Percentiles rank a stretch among this genome's conserved stretches.
Evolutionary conservation across 2,797 vertebrate species (phyloP).

Genomic region (Pangasius sanitwongsei): DNA sequence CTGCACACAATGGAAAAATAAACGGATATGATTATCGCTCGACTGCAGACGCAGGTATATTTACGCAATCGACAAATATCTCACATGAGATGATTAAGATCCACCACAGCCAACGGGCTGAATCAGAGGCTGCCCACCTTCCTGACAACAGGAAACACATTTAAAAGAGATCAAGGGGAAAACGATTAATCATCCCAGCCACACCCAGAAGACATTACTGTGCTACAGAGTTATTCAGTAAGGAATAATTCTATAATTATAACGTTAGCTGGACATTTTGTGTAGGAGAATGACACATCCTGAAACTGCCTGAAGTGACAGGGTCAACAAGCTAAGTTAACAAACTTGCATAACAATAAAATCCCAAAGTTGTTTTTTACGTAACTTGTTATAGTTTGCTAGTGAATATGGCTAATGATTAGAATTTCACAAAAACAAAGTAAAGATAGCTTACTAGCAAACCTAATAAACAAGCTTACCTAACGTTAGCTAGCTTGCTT

Average conservation of each 20-base stretch:
- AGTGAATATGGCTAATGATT: not conserved
- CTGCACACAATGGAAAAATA: conserved; percentile 31
- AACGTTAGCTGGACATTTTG: not conserved
- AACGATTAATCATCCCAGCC: conserved; percentile 17
- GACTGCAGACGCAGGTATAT: conserved; percentile 24
- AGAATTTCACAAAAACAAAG: not conserved
- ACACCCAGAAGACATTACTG: not conserved
- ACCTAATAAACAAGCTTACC: not conserved
- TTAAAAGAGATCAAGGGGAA: conserved; percentile 42
- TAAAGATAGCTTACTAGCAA: not conserved
- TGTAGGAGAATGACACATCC: not conserved
- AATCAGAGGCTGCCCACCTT: conserved; percentile 39
- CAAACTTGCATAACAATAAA: not conserved
- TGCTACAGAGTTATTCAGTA: not conserved
- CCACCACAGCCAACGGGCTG: not conserved
- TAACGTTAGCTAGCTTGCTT: not conserved
- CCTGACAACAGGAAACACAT: conserved; percentile 49
- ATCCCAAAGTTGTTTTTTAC: not conserved
- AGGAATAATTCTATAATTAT: not conserved
- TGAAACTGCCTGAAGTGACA: not conserved
- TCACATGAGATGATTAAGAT: conserved; percentile 36
- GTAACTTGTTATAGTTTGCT: not conserved
- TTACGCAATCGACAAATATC: conserved; percentile 3
- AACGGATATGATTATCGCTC: conserved; percentile 15
- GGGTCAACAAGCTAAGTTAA: not conserved